phyloP scores from a whole-genome alignment of 2,113 vertebrate genomes.

The Neopipo cinnamomea region DNA sequence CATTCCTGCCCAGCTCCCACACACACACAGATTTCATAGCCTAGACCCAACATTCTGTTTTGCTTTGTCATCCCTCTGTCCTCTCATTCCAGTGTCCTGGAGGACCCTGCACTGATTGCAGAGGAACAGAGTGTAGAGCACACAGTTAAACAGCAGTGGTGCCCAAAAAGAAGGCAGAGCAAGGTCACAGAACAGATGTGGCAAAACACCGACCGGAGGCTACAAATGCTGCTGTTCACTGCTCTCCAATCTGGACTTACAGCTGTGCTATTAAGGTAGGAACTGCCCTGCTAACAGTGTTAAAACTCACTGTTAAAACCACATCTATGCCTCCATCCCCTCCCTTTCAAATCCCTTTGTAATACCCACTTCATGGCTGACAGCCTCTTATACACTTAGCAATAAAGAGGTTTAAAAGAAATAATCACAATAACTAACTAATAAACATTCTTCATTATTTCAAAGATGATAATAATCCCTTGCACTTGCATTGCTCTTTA shows the following conservation, averaged over 20 bases:
- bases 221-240: neutral
- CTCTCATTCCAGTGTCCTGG: neutral
- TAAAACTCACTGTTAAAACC: neutral
- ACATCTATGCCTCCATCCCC: neutral
- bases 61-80: neutral
- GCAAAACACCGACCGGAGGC: neutral
- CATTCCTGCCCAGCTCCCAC: neutral
- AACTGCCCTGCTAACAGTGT: neutral
- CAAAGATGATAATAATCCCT: slow-evolving; percentile 48
- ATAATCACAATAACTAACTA: slow-evolving; percentile 62
- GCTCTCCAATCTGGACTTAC: neutral
- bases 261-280: neutral
- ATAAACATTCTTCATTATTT: slow-evolving; percentile 66
- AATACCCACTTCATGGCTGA: slow-evolving; percentile 39
- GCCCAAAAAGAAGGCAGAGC: neutral
- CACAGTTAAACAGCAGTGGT: too few relatives aligned
- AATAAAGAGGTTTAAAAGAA: slow-evolving; percentile 59
- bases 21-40: neutral
- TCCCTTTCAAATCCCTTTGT: slow-evolving; percentile 22
- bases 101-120: neutral
- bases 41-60: rapidly evolving
- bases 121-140: neutral
- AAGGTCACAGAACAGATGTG: neutral
- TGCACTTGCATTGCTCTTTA: slow-evolving; percentile 47
- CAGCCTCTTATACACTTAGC: slow-evolving; percentile 3